Evolutionary conservation across 2,888 invertebrate genomes (phyloP).

Genomic region (Sipunculus nudus): DNA sequence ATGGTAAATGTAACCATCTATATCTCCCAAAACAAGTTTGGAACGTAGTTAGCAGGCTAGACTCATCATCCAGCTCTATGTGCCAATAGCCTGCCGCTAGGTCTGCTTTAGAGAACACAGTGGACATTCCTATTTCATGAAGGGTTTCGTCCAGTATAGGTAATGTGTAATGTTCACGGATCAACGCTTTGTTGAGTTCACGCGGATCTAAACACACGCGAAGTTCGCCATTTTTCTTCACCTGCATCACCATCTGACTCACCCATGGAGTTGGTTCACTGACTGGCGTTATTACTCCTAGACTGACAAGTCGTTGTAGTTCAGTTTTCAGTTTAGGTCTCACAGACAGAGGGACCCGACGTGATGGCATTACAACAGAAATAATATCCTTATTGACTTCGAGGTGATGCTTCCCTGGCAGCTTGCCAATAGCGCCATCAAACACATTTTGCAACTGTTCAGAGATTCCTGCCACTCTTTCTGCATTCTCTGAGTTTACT

Average conservation of each 20-base stretch:
- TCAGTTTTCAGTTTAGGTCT: constrained; percentile 22
- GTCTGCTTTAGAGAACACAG: constrained; percentile 33
- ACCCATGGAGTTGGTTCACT: constrained; percentile 38
- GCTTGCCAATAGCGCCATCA: background rate
- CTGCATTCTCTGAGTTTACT: constrained; percentile 19
- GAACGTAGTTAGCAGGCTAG: constrained; percentile 33
- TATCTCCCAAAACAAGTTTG: constrained; percentile 31
- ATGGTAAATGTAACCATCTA: constrained; percentile 34
- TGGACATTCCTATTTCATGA: constrained; percentile 27
- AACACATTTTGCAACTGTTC: constrained; percentile 14
- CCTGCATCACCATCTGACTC: constrained; percentile 29
- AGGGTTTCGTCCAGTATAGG: constrained; percentile 38
- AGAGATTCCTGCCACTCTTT: background rate
- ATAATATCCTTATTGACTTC: constrained; percentile 1
- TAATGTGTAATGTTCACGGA: constrained; percentile 29
- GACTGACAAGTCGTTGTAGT: constrained; percentile 19
- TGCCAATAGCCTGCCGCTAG: constrained; percentile 35
- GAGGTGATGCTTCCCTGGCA: constrained; percentile 5
- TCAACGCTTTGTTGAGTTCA: constrained; percentile 33
- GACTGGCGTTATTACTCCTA: constrained; percentile 27
- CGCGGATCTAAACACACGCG: constrained; percentile 39
- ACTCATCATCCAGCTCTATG: constrained; percentile 28
- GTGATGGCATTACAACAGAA: constrained; percentile 16
- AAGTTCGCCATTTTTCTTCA: constrained; percentile 31
- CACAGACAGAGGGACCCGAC: constrained; percentile 10